A percentile compares a stretch with the other conserved stretches of the same genome.
Evolutionary conservation across 2,113 vertebrate genomes (phyloP).

Genomic region (Austrofundulus limnaeus): DNA sequence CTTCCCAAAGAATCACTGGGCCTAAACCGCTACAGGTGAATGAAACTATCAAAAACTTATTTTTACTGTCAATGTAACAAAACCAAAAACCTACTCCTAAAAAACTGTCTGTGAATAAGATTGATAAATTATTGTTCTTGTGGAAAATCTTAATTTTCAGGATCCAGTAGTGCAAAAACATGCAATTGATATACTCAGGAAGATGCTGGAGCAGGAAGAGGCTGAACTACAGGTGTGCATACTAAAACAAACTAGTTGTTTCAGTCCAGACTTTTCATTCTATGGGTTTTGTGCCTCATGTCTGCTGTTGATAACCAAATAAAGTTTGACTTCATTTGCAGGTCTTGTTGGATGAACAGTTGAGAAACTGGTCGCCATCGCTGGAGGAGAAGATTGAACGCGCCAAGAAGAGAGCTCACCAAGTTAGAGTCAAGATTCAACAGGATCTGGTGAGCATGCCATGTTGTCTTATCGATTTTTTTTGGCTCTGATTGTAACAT

Average conservation of each 20-base stretch:
- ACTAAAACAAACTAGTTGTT: background rate
- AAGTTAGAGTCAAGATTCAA: slow-evolving; percentile 88
- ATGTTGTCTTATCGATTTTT: background rate
- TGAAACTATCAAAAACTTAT: background rate
- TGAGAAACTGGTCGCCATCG: slow-evolving; percentile 77
- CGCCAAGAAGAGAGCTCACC: slow-evolving; percentile 84
- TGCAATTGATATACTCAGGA: slow-evolving; percentile 89
- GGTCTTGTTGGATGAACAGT: slow-evolving; percentile 82
- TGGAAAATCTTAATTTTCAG: slow-evolving; percentile 57
- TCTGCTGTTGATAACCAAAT: slow-evolving; percentile 1
- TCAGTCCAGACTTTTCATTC: no score
- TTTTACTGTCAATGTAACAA: background rate
- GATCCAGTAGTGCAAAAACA: slow-evolving; percentile 91
- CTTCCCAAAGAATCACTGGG: slow-evolving; percentile 86
- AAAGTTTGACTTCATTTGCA: slow-evolving; percentile 37
- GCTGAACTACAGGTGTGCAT: slow-evolving; percentile 86
- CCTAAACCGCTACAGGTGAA: slow-evolving; percentile 88
- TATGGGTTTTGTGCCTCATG: background rate
- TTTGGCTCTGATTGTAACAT: no score
- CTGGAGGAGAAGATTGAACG: slow-evolving; percentile 89
- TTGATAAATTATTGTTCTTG: background rate
- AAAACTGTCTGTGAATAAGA: no score
- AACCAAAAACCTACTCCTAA: no score
- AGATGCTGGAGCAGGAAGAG: slow-evolving; percentile 93
- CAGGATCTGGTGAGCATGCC: slow-evolving; percentile 79